phyloP scores from a whole-genome alignment of 2,888 invertebrate species.

The Mactromeris polynyma region DNA sequence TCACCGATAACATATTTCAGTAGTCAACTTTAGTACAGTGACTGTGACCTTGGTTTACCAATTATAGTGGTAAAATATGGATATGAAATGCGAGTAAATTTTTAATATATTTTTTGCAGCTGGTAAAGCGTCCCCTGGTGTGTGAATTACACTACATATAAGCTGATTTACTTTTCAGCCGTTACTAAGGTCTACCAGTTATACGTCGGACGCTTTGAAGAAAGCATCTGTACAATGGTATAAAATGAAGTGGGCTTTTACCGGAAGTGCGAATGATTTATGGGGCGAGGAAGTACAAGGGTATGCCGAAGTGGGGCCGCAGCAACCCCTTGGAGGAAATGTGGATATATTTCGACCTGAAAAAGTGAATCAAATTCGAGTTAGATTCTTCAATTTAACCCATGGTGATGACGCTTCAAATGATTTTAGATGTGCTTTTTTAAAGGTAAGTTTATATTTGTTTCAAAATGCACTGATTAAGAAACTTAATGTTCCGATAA shows the following conservation, averaged over 20 bases:
- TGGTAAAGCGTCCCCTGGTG: not conserved
- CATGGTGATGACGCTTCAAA: slow-evolving; percentile 63
- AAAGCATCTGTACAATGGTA: slow-evolving; percentile 63
- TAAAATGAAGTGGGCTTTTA: slow-evolving; percentile 67
- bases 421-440: slow-evolving; percentile 64
- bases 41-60: too few relatives aligned
- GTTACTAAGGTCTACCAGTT: slow-evolving; percentile 31
- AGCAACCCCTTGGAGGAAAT: slow-evolving; percentile 51
- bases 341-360: slow-evolving; percentile 36
- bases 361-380: slow-evolving; percentile 52
- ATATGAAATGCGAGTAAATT: not conserved
- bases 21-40: not conserved
- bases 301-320: slow-evolving; percentile 36
- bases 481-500: too few relatives aligned
- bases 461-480: not conserved
- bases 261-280: slow-evolving; percentile 58
- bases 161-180: too few relatives aligned
- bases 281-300: slow-evolving; percentile 70
- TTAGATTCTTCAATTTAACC: slow-evolving; percentile 60
- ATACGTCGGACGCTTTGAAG: slow-evolving; percentile 49
- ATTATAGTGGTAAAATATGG: not conserved
- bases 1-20: not conserved
- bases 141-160: not conserved
- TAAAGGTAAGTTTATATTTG: slow-evolving; percentile 45
- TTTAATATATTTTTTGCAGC: not conserved